Conservation (phyloP, 2,113 vertebrate genomes). For the Cyphomyrus plagiostoma region DNA sequence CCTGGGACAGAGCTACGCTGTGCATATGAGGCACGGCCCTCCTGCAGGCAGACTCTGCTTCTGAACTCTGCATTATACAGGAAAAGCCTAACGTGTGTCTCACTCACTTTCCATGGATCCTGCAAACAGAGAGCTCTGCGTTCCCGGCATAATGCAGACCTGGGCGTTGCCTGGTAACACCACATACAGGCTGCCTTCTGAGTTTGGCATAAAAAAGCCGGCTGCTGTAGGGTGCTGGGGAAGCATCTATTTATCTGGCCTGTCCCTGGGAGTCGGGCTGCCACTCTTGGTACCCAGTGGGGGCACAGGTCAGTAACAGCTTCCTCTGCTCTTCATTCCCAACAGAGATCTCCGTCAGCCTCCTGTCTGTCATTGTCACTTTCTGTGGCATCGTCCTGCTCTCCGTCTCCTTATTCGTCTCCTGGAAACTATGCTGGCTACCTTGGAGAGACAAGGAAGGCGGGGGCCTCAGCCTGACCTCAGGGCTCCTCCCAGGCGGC, state of each 20-base stretch:
- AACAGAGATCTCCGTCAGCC: slow-evolving; percentile 84
- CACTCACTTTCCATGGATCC: background rate
- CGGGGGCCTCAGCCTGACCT: slow-evolving; percentile 64
- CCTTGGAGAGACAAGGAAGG: slow-evolving; percentile 84
- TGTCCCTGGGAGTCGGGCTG: background rate
- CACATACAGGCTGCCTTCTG: background rate
- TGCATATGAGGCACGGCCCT: background rate
- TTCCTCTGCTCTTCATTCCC: slow-evolving; percentile 1
- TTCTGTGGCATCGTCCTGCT: slow-evolving; percentile 89
- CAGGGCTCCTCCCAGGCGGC: slow-evolving; percentile 65
- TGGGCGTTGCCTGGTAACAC: background rate
- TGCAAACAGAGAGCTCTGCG: background rate
- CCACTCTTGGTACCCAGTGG: background rate
- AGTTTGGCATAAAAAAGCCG: background rate
- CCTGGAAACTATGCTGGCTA: slow-evolving; percentile 92
- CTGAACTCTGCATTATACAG: background rate
- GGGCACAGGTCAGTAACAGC: background rate
- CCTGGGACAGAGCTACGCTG: background rate
- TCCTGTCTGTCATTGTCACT: slow-evolving; percentile 86
- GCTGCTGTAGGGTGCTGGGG: background rate
- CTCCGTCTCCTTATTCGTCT: slow-evolving; percentile 87
- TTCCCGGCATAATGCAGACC: background rate
- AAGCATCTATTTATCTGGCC: background rate
- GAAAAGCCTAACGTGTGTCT: background rate
- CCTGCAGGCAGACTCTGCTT: background rate